Evolutionary conservation across 2,113 vertebrate genomes (phyloP), one percentile per base, ranked within the genome.

Genomic region (Stigmatopora nigra): DNA sequence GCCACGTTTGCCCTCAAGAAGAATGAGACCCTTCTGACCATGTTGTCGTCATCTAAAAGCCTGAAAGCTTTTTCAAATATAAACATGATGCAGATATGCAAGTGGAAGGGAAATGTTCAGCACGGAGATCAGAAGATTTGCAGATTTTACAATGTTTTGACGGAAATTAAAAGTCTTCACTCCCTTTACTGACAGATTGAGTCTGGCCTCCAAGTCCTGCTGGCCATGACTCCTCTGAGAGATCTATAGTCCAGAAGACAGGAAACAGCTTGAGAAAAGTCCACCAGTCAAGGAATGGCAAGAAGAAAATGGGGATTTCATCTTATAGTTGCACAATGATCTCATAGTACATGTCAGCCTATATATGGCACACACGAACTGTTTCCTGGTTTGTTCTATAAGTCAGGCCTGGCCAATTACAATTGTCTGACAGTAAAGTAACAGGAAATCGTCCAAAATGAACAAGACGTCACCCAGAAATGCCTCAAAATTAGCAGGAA

Each of bases 231-330:
- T 87, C 84, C 84, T 88, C 77, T 52, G 89, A 90, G 85, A 90
- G 78, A 56, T 11, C 57, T 69, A 67, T 70, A 60, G 82, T 87
- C 86, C 87, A 90, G 83, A 82, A 90, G 89, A 86, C 90, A 91
- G 90, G 91, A 92, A 91, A 83, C 91, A 91, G 90, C 88, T 90
- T 89, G 89, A 87, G 78, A 87, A 85, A 80, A 88, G 84, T 77
- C 84, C 78, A 83, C 74, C 71, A 81, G 80, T 88, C 88, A 89
- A 89, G 88, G 82, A 82, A 79, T 85, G 85, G 78, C 80, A 80
- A 82, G 79, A 19, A 25, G 60, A 53, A 75, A 76, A 71, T 45
- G 16, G 86, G 87, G 80, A 88, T 90, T 90, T 90, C 88, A 90
- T 90, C 77, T 79, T 71, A 31, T 31, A 31, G 25, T 31, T 31